These are phyloP conservation scores for Trachymyrmex septentrionalis DNA, from an alignment of 1,140 invertebrate species.

Conservation along the genomic window DNA sequence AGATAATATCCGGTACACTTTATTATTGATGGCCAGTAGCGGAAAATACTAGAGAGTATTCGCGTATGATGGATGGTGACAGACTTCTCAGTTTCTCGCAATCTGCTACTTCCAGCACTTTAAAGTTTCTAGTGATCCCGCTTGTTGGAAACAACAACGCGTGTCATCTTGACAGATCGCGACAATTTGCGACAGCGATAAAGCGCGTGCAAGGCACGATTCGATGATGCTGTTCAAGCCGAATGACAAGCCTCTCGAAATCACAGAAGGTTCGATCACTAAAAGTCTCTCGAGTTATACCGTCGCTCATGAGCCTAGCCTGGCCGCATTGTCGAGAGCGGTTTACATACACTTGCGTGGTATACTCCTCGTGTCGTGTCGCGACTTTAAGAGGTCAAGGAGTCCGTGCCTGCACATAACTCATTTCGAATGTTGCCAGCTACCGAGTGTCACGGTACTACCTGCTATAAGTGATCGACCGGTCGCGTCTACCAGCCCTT, in stretches of 20 bases:
- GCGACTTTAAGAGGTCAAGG: slow-evolving; percentile 52
- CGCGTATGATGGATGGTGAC: slow-evolving; percentile 11
- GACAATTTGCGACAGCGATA: not conserved
- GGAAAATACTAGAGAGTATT: not conserved
- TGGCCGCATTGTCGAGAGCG: slow-evolving; percentile 15
- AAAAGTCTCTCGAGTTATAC: slow-evolving; percentile 3
- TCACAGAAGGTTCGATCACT: slow-evolving; percentile 42
- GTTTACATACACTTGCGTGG: slow-evolving; percentile 43
- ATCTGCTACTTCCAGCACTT: not conserved
- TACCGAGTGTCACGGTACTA: slow-evolving; percentile 37
- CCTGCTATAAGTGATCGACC: slow-evolving; percentile 48
- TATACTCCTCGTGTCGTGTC: slow-evolving; percentile 26
- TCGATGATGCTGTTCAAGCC: not conserved
- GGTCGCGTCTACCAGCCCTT: slow-evolving; percentile 1
- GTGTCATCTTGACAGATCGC: not conserved
- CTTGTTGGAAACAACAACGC: not conserved
- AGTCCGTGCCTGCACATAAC: slow-evolving; percentile 27
- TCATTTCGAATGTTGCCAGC: slow-evolving; percentile 41
- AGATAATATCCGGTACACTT: not conserved
- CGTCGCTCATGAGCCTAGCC: not conserved
- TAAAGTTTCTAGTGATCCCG: not conserved
- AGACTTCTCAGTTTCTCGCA: not conserved
- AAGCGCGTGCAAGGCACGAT: slow-evolving; percentile 9
- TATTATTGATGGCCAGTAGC: not conserved
- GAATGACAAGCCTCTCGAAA: slow-evolving; percentile 16